These are phyloP conservation scores for Dinocampus coccinellae DNA, from an alignment of 2,888 invertebrate species.

Conservation along the genomic window DNA sequence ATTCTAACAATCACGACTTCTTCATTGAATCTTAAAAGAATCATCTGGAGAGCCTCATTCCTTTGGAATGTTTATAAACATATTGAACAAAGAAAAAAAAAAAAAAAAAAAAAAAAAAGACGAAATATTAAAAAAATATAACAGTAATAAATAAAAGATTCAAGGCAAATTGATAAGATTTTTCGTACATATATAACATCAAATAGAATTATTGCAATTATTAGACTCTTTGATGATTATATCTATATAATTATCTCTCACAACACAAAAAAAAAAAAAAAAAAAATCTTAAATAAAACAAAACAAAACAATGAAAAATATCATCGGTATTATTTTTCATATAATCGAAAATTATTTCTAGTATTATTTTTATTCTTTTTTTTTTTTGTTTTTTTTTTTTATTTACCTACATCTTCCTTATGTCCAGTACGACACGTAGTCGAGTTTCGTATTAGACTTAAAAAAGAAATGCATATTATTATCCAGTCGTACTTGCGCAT, in stretches of 20 bases:
- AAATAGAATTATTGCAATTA: neutral
- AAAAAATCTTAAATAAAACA: neutral
- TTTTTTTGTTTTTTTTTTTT: too few species aligned
- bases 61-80: conserved; percentile 31
- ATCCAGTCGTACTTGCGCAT: neutral
- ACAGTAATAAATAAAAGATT: neutral
- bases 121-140: conserved; percentile 8
- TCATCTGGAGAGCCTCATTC: conserved; percentile 25
- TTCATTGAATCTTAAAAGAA: conserved; percentile 42
- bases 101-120: conserved; percentile 11
- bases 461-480: conserved; percentile 9
- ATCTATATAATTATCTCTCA: conserved; percentile 1
- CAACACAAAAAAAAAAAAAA: neutral
- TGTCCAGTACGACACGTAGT: conserved; percentile 45
- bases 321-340: conserved; percentile 7
- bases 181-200: neutral
- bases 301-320: conserved; percentile 8
- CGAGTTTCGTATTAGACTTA: conserved; percentile 42
- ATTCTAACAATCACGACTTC: conserved; percentile 49
- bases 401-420: conserved; percentile 15
- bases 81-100: conserved; percentile 3
- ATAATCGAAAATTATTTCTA: conserved; percentile 11
- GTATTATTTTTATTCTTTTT: too few species aligned
- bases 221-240: neutral
- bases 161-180: neutral